A percentile compares a stretch with the other conserved stretches of the same genome.
phyloP scores from a whole-genome alignment of 2,113 vertebrate species.

The Tapirus terrestris region DNA sequence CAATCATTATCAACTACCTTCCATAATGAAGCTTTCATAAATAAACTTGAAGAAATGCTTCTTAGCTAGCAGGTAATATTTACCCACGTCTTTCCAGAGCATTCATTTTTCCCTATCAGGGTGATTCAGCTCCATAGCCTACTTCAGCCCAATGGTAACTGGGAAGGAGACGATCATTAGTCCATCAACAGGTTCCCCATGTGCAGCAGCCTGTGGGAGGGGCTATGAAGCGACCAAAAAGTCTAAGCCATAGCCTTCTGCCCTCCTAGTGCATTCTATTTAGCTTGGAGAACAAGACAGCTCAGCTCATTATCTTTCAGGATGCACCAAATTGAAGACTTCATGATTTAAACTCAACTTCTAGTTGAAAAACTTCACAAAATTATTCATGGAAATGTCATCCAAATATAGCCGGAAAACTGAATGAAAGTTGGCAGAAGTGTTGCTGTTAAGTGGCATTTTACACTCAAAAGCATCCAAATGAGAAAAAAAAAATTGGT shows the following conservation, averaged over 20 bases:
- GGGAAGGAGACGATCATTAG: background rate
- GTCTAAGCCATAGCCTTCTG: background rate
- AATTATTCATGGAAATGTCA: conserved; percentile 41
- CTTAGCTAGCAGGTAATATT: background rate
- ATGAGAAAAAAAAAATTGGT: background rate
- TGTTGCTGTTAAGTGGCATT: conserved; percentile 32
- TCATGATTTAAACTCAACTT: conserved; percentile 28
- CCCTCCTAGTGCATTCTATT: background rate
- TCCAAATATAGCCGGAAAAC: conserved; percentile 32
- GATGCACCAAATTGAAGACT: conserved; percentile 24
- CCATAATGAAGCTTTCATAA: background rate
- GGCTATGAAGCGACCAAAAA: background rate
- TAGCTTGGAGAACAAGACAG: conserved; percentile 1
- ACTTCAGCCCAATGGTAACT: background rate
- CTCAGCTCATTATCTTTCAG: background rate
- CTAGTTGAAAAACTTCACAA: conserved; percentile 47
- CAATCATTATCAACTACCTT: conserved; percentile 5
- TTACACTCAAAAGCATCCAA: conserved; percentile 47
- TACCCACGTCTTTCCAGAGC: background rate
- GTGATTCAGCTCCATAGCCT: background rate
- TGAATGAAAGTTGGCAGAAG: conserved; percentile 10
- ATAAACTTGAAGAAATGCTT: conserved; percentile 38
- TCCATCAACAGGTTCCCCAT: background rate
- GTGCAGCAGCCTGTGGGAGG: background rate
- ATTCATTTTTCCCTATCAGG: background rate